phyloP scores from a whole-genome alignment of 1,140 invertebrate genomes.

The Bicyclus anynana region DNA sequence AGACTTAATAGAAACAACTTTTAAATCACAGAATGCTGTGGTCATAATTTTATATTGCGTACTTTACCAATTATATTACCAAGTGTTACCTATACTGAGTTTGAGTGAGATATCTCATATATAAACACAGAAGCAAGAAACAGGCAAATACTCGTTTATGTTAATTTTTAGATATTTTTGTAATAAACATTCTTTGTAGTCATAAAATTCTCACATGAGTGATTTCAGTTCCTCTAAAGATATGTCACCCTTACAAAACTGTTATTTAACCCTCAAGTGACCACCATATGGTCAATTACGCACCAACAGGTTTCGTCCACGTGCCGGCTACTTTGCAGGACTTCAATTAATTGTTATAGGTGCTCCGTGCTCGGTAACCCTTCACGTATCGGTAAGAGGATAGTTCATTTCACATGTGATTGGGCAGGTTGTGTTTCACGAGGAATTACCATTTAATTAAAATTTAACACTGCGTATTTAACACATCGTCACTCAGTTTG shows the following conservation, averaged over 20 bases:
- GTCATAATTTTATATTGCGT: no score
- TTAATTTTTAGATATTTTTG: no score
- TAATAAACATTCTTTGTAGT: not conserved
- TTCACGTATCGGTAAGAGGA: conserved; percentile 38
- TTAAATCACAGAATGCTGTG: no score
- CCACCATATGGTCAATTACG: conserved; percentile 53
- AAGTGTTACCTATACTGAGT: no score
- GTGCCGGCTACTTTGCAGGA: conserved; percentile 48
- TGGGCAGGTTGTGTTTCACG: conserved; percentile 24
- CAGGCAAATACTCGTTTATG: no score
- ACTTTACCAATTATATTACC: no score
- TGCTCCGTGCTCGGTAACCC: conserved; percentile 36
- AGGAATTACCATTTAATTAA: conserved; percentile 29
- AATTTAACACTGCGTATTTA: no score
- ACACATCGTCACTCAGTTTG: no score
- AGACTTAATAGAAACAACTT: no score
- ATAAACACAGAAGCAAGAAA: no score
- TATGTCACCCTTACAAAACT: not conserved
- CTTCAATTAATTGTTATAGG: conserved; percentile 67
- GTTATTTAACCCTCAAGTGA: conserved; percentile 3
- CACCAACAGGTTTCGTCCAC: conserved; percentile 49
- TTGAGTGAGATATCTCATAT: no score
- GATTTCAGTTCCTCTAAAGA: not conserved
- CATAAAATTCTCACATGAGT: not conserved
- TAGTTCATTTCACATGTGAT: conserved; percentile 52